These are phyloP conservation scores for Gallinago stenura DNA, from an alignment of 2,797 vertebrate genomes.

Conservation along the genomic window DNA sequence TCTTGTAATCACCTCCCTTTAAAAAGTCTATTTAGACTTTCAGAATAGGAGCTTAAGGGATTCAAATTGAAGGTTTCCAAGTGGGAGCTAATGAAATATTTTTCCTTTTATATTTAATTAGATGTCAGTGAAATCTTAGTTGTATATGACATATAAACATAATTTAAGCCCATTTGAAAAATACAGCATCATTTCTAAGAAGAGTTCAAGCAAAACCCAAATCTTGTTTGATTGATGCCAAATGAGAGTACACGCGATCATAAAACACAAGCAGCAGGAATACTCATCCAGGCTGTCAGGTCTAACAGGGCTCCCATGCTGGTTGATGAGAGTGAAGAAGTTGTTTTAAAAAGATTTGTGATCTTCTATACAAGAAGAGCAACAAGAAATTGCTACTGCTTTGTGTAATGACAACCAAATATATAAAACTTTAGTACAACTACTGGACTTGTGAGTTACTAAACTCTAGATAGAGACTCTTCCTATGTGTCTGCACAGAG, in stretches of 20 bases:
- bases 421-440: neutral
- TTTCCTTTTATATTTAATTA: constrained; percentile 27
- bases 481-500: neutral
- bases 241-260: neutral
- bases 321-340: constrained; percentile 16
- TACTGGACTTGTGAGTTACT: neutral
- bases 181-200: neutral
- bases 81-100: neutral
- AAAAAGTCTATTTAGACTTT: neutral
- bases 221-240: constrained; percentile 6
- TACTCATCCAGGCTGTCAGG: neutral
- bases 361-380: neutral
- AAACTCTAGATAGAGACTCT: neutral
- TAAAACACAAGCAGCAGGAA: neutral
- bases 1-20: neutral
- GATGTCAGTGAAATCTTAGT: constrained; percentile 4
- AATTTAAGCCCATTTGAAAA: neutral
- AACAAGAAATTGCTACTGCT: neutral
- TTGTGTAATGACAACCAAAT: neutral
- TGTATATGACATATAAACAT: neutral
- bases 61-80: neutral
- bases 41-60: neutral
- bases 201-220: neutral
- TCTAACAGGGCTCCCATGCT: neutral
- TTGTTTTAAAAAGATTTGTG: neutral